These are phyloP conservation scores for Tuta absoluta DNA, from an alignment of 2,888 invertebrate species.

Conservation along the genomic window DNA sequence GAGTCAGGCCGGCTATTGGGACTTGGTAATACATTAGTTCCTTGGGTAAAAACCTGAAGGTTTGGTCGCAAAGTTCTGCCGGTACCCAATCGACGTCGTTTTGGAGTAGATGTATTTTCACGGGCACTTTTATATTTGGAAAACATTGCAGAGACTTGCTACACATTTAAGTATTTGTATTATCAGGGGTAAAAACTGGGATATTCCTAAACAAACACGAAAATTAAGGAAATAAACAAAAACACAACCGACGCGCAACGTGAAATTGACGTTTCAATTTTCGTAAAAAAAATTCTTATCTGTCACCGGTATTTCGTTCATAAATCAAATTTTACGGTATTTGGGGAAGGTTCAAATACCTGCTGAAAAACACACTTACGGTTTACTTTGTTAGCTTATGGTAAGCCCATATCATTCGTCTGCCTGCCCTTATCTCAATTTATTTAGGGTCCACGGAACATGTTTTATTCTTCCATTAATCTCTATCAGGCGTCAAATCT, in stretches of 20 bases:
- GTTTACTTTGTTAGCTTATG: no score
- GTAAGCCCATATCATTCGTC: no score
- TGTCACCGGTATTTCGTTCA: slow-evolving; percentile 5
- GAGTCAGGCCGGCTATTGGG: slow-evolving; percentile 8
- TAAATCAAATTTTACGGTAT: not conserved
- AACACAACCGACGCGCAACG: not conserved
- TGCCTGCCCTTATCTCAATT: no score
- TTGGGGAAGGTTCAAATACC: not conserved
- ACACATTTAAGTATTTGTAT: not conserved
- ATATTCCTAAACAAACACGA: not conserved
- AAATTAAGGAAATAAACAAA: slow-evolving; percentile 5
- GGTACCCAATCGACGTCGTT: slow-evolving; percentile 62
- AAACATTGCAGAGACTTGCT: slow-evolving; percentile 37
- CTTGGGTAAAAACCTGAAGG: slow-evolving; percentile 21
- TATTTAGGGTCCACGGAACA: no score
- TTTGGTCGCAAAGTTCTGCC: slow-evolving; percentile 46
- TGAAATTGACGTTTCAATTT: not conserved
- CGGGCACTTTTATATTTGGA: slow-evolving; percentile 34
- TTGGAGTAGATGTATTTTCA: slow-evolving; percentile 62
- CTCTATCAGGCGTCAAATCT: no score
- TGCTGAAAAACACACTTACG: no score
- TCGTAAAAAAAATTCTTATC: not conserved
- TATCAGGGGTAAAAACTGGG: not conserved
- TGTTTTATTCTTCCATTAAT: no score
- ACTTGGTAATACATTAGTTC: slow-evolving; percentile 8